Evolutionary conservation across 2,888 invertebrate genomes (phyloP).

Genomic region (Thereva nobilitata): DNA sequence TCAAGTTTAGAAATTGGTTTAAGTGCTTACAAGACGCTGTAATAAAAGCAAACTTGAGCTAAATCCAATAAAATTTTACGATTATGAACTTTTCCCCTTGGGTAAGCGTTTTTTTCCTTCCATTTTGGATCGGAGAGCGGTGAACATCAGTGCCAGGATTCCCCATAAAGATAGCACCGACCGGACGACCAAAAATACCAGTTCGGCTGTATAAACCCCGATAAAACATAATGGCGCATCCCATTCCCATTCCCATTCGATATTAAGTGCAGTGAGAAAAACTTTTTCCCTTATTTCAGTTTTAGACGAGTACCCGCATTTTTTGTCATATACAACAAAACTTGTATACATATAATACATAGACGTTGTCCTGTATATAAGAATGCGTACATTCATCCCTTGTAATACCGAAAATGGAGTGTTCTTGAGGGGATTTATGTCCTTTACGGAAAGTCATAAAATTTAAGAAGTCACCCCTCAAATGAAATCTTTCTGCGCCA

Average conservation of each 20-base stretch:
- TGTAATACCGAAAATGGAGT: conserved; percentile 21
- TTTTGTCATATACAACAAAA: background rate
- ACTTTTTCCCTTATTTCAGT: conserved; percentile 9
- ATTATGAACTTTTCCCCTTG: conserved; percentile 30
- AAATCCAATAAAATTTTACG: conserved; percentile 33
- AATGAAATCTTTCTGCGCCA: background rate
- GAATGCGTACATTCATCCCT: conserved; percentile 4
- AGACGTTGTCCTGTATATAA: background rate
- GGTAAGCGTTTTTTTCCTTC: conserved; percentile 24
- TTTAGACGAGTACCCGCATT: background rate
- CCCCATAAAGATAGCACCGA: conserved; percentile 15
- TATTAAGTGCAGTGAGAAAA: conserved; percentile 28
- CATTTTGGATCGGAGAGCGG: conserved; percentile 7
- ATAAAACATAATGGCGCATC: conserved; percentile 28
- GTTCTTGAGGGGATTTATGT: conserved; percentile 29
- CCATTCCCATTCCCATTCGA: conserved; percentile 28
- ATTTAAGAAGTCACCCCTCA: conserved; percentile 20
- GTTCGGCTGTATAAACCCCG: conserved; percentile 23
- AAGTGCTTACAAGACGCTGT: background rate
- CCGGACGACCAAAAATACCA: conserved; percentile 13
- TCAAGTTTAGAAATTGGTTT: too few relatives aligned
- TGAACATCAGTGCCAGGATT: background rate
- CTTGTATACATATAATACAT: background rate
- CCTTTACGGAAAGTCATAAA: conserved; percentile 29
- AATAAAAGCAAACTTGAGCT: conserved; percentile 32